Evolutionary conservation across 2,113 vertebrate species (phyloP).

Genomic region (Rhinichthys klamathensis): DNA sequence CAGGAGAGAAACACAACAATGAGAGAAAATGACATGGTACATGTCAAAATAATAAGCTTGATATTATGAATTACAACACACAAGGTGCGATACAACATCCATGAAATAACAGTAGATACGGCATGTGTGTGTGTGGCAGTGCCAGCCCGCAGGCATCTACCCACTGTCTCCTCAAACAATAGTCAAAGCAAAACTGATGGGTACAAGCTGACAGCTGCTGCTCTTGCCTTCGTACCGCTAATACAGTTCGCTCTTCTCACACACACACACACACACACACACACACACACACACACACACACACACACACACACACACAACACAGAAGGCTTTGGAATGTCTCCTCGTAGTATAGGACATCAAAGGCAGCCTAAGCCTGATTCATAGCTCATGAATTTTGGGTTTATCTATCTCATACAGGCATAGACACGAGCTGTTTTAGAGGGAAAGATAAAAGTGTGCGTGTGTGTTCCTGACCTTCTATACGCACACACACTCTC

Average conservation of each 20-base stretch:
- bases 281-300: conserved; percentile 5
- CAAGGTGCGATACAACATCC: conserved; percentile 29
- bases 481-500: neutral
- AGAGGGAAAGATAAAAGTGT: neutral
- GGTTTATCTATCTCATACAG: conserved; percentile 38
- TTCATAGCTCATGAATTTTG: conserved; percentile 35
- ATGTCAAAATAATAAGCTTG: conserved; percentile 4
- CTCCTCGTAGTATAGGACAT: conserved; percentile 24
- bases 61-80: conserved; percentile 19
- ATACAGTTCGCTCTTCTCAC: neutral
- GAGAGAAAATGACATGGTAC: conserved; percentile 7
- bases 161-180: conserved; percentile 50
- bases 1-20: neutral
- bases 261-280: conserved; percentile 12
- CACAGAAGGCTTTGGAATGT: conserved; percentile 32
- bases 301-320: no score
- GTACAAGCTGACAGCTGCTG: conserved; percentile 56
- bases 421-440: conserved; percentile 3
- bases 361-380: conserved; percentile 35
- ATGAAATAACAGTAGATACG: conserved; percentile 39
- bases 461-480: neutral
- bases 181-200: conserved; percentile 49
- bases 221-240: conserved; percentile 35
- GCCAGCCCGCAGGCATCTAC: conserved; percentile 41
- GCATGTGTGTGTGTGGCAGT: conserved; percentile 34